A percentile compares a stretch with the other conserved stretches of the same genome.
Evolutionary conservation across 2,113 vertebrate species (phyloP).

Genomic region (Edolisoma coerulescens): DNA sequence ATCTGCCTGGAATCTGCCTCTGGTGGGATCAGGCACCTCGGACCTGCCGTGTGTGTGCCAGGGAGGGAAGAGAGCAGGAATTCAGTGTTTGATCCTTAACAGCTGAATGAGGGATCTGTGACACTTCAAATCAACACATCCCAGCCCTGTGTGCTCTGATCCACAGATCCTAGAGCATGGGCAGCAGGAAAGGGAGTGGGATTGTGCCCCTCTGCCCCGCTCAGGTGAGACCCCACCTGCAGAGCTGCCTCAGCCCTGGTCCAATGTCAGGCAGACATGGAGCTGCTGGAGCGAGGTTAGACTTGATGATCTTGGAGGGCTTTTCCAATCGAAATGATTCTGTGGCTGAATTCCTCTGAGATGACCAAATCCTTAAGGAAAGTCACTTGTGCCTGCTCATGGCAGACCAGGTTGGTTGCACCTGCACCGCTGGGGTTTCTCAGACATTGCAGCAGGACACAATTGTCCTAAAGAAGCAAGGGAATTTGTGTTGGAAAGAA

Average conservation of each 20-base stretch:
- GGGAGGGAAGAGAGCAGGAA: neutral
- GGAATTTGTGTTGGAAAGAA: neutral
- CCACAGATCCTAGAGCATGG: neutral
- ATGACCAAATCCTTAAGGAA: neutral
- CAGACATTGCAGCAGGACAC: rapidly evolving
- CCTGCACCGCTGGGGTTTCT: neutral
- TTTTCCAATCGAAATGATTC: neutral
- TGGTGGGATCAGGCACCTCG: rapidly evolving
- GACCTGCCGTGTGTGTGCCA: neutral
- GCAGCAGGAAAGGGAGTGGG: neutral
- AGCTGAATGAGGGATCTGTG: neutral
- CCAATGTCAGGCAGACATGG: neutral
- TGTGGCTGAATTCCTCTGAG: neutral
- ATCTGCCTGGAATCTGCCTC: neutral
- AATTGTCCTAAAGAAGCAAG: neutral
- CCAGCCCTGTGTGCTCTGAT: neutral
- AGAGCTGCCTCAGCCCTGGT: neutral
- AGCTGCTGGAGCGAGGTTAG: neutral
- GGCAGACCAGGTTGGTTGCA: too few species aligned
- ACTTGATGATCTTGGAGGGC: neutral
- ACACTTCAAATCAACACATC: neutral
- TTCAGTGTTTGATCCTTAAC: neutral
- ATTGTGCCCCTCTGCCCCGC: neutral
- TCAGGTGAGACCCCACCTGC: neutral
- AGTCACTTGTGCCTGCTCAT: neutral